These are phyloP conservation scores for Ellobius talpinus DNA, from an alignment of 2,113 vertebrate species.

Conservation along the genomic window DNA sequence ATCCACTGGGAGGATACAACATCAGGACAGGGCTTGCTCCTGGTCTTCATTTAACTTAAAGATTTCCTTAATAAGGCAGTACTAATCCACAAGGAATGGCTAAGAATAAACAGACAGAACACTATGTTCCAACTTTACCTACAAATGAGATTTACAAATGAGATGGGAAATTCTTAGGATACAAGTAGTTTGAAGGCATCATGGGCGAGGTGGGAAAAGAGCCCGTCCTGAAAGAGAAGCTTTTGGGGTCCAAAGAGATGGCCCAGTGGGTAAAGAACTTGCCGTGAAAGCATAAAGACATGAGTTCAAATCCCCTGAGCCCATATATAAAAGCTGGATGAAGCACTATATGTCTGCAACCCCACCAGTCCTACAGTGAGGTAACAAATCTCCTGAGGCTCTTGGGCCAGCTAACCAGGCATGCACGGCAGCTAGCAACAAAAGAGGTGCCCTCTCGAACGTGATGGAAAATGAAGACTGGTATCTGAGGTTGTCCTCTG, in stretches of 20 bases:
- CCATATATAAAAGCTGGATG: not conserved
- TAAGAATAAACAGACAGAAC: not conserved
- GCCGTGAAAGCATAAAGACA: not conserved
- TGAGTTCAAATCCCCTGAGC: not conserved
- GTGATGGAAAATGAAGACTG: not conserved
- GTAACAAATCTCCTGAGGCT: not conserved
- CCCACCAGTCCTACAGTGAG: not conserved
- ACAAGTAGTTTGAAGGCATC: not conserved
- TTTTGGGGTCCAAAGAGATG: not conserved
- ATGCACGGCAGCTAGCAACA: not conserved
- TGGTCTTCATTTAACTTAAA: not conserved
- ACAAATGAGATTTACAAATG: not conserved
- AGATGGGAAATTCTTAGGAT: not conserved
- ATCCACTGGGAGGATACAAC: too few species aligned
- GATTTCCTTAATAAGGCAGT: not conserved
- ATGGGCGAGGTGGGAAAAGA: not conserved
- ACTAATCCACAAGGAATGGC: not conserved
- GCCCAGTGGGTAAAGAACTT: not conserved
- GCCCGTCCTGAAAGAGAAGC: not conserved
- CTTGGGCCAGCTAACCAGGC: not conserved
- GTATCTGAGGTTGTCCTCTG: not conserved
- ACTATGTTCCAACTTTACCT: not conserved
- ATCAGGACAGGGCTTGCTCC: not conserved
- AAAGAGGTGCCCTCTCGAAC: not conserved
- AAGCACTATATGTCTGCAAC: too few species aligned